Percentiles rank a stretch among this genome's conserved stretches.
phyloP scores from a whole-genome alignment of 2,797 vertebrate species.

The Gymnodraco acuticeps region DNA sequence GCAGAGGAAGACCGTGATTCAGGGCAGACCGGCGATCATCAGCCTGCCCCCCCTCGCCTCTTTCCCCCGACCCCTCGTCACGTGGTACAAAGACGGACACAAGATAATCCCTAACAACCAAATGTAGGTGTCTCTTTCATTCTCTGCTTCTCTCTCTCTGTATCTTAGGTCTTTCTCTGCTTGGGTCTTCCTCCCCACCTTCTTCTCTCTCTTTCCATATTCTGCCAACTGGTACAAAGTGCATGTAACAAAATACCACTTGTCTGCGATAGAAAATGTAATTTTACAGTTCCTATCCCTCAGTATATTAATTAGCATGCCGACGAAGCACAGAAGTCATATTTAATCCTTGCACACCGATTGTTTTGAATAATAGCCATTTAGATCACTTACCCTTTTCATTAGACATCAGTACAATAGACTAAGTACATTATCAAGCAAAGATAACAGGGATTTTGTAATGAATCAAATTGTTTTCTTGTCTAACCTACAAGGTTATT shows the following conservation, averaged over 20 bases:
- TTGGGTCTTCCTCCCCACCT: too few relatives aligned
- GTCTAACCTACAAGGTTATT: slow-evolving; percentile 62
- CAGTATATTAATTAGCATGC: slow-evolving; percentile 57
- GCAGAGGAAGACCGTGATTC: slow-evolving; percentile 86
- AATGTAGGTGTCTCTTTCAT: slow-evolving; percentile 86
- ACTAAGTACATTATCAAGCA: slow-evolving; percentile 51
- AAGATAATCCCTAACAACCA: slow-evolving; percentile 93
- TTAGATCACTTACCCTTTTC: slow-evolving; percentile 65
- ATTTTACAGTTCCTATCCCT: slow-evolving; percentile 53
- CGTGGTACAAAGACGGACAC: slow-evolving; percentile 95
- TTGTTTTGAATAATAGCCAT: slow-evolving; percentile 65
- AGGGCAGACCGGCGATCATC: slow-evolving; percentile 89
- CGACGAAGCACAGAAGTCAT: slow-evolving; percentile 29
- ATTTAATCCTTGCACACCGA: slow-evolving; percentile 48
- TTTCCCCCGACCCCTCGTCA: slow-evolving; percentile 90
- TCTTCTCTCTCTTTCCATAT: not conserved
- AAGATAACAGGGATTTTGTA: slow-evolving; percentile 53
- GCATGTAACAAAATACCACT: slow-evolving; percentile 25
- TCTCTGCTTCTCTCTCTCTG: not conserved
- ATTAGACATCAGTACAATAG: slow-evolving; percentile 57
- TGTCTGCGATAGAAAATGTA: slow-evolving; percentile 34
- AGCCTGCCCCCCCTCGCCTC: slow-evolving; percentile 85
- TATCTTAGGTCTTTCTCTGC: not conserved
- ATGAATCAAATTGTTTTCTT: slow-evolving; percentile 43
- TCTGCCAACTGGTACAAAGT: slow-evolving; percentile 2